Conservation (phyloP, 2,888 invertebrate species). For the Leptinotarsa juncta region DNA sequence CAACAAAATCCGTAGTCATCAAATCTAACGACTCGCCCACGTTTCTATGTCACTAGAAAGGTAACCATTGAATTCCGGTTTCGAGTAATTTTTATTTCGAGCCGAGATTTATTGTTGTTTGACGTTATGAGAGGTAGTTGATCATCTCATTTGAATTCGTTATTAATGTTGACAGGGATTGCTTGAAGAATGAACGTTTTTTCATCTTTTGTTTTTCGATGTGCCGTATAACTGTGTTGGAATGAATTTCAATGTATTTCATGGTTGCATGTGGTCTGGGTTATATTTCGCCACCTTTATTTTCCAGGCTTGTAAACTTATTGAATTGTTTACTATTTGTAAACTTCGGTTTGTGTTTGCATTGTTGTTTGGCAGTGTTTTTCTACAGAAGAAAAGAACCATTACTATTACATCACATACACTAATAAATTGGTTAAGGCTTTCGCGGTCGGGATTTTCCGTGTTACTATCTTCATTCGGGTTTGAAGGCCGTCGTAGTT, state of each 20-base stretch:
- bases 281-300: too few relatives aligned
- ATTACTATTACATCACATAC: too few relatives aligned
- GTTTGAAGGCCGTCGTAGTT: too few relatives aligned
- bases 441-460: too few relatives aligned
- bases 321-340: too few relatives aligned
- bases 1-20: slow-evolving; percentile 28
- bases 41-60: slow-evolving; percentile 3
- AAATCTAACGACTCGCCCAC: slow-evolving; percentile 16
- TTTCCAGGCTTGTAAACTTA: too few relatives aligned
- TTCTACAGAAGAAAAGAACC: too few relatives aligned
- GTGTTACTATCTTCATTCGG: too few relatives aligned
- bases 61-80: slow-evolving; percentile 16
- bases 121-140: background rate
- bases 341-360: too few relatives aligned
- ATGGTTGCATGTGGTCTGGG: background rate
- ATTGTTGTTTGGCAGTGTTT: too few relatives aligned
- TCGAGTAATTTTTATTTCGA: slow-evolving; percentile 5
- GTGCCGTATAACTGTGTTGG: background rate
- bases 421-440: too few relatives aligned
- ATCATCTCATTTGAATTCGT: slow-evolving; percentile 13
- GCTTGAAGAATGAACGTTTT: background rate
- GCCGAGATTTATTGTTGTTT: slow-evolving; percentile 7
- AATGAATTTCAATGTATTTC: background rate
- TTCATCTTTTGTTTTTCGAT: background rate
- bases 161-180: background rate